Conservation (phyloP, 2,888 invertebrate genomes). For the Pinctada fucata region DNA sequence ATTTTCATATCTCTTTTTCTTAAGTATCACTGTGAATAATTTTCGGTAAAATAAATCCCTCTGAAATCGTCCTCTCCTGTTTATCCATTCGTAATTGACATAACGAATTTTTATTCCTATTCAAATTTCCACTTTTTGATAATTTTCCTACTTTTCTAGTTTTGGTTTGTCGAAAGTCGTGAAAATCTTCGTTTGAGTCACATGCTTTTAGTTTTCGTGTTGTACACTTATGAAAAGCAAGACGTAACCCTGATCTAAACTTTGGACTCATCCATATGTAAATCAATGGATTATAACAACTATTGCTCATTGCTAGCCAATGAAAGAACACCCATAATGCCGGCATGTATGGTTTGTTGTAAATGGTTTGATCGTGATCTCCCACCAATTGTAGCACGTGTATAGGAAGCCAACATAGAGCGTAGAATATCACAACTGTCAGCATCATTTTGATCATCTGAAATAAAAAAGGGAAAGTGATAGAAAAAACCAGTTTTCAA, state of each 20-base stretch:
- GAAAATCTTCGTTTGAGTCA: conserved; percentile 48
- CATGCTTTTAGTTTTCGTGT: conserved; percentile 40
- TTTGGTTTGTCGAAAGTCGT: no score
- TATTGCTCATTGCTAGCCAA: conserved; percentile 64
- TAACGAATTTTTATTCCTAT: conserved; percentile 14
- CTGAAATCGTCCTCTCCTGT: conserved; percentile 31
- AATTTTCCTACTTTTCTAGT: conserved; percentile 35
- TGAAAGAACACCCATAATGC: conserved; percentile 59
- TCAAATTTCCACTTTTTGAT: conserved; percentile 18
- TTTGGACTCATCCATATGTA: conserved; percentile 64
- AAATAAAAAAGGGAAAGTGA: conserved; percentile 27
- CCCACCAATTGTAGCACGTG: conserved; percentile 57
- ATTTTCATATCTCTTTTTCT: not conserved
- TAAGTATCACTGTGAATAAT: conserved; percentile 53
- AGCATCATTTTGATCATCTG: conserved; percentile 64
- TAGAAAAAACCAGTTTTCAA: no score
- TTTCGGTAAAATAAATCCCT: conserved; percentile 41
- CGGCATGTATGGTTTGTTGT: conserved; percentile 53
- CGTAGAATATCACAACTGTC: conserved; percentile 62
- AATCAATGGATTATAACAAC: conserved; percentile 61
- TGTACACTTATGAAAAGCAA: conserved; percentile 51
- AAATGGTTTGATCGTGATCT: conserved; percentile 54
- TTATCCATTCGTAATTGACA: conserved; percentile 17
- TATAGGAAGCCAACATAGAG: conserved; percentile 61
- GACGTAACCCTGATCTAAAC: conserved; percentile 54